phyloP scores from a whole-genome alignment of 2,888 invertebrate species.

The Tetheella fluctuosa region DNA sequence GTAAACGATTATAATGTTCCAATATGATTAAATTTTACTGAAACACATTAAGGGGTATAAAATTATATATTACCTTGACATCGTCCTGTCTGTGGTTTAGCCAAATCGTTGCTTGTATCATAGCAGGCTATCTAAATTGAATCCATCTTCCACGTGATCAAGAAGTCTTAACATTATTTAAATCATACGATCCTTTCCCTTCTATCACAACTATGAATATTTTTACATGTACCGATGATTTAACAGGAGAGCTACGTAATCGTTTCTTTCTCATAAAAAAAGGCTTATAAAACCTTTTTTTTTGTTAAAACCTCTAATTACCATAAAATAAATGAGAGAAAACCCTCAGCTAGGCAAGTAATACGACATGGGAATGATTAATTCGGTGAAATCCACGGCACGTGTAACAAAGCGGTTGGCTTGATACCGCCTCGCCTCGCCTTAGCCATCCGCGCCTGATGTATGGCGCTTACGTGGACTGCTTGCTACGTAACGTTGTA shows the following conservation, averaged over 20 bases:
- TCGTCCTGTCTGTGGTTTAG: too few species aligned
- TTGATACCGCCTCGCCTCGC: constrained; percentile 8
- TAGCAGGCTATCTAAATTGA: too few species aligned
- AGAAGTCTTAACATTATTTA: too few species aligned
- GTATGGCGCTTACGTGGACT: constrained; percentile 33
- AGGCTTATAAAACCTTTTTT: background rate
- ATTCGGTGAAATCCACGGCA: constrained; percentile 29
- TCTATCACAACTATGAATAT: too few species aligned
- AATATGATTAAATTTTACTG: background rate
- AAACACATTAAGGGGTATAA: too few species aligned
- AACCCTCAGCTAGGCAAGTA: constrained; percentile 23
- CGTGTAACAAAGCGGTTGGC: constrained; percentile 29
- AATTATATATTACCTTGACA: too few species aligned
- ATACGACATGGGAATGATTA: constrained; percentile 44
- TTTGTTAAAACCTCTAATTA: background rate
- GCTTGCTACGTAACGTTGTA: constrained; percentile 21
- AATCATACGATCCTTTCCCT: too few species aligned
- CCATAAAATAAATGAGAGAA: constrained; percentile 2
- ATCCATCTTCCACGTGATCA: too few species aligned
- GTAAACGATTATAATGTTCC: background rate
- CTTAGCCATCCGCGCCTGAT: constrained; percentile 23
- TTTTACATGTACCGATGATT: background rate
- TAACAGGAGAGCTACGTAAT: background rate
- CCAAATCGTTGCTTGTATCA: too few species aligned
- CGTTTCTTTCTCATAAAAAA: background rate